These are phyloP conservation scores for Tortrix viridana DNA, from an alignment of 2,888 invertebrate genomes.

Conservation along the genomic window DNA sequence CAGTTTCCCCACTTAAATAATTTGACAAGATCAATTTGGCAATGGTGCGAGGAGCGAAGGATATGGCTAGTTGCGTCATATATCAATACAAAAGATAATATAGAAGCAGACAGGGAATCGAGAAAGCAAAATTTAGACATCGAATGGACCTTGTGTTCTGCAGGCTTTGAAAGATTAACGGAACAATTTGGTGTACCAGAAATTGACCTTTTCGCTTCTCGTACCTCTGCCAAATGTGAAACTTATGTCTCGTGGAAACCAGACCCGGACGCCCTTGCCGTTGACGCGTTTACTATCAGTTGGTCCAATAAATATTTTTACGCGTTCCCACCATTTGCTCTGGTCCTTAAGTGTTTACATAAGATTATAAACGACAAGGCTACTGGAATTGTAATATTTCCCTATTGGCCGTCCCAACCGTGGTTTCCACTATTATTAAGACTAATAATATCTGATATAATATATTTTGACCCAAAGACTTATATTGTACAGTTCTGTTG, in stretches of 20 bases:
- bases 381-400: too few relatives aligned
- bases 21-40: not conserved
- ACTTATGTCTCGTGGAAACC: conserved; percentile 4
- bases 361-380: too few relatives aligned
- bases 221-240: conserved; percentile 16
- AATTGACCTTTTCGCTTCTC: conserved; percentile 21
- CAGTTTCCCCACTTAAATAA: too few relatives aligned
- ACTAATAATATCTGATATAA: too few relatives aligned
- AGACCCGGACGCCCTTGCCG: conserved; percentile 6
- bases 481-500: too few relatives aligned
- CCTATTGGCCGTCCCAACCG: too few relatives aligned
- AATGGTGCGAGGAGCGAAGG: conserved; percentile 1
- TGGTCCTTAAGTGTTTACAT: too few relatives aligned
- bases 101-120: conserved; percentile 28
- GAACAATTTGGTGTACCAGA: conserved; percentile 6
- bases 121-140: conserved; percentile 11
- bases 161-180: not conserved
- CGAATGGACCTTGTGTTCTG: conserved; percentile 10
- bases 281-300: too few relatives aligned
- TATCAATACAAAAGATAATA: conserved; percentile 9
- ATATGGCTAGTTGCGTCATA: not conserved
- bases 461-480: too few relatives aligned
- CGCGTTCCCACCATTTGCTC: too few relatives aligned
- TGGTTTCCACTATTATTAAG: too few relatives aligned
- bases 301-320: too few relatives aligned